These are phyloP conservation scores for Lycodopsis pacificus DNA, from an alignment of 2,797 vertebrate species.

Conservation along the genomic window DNA sequence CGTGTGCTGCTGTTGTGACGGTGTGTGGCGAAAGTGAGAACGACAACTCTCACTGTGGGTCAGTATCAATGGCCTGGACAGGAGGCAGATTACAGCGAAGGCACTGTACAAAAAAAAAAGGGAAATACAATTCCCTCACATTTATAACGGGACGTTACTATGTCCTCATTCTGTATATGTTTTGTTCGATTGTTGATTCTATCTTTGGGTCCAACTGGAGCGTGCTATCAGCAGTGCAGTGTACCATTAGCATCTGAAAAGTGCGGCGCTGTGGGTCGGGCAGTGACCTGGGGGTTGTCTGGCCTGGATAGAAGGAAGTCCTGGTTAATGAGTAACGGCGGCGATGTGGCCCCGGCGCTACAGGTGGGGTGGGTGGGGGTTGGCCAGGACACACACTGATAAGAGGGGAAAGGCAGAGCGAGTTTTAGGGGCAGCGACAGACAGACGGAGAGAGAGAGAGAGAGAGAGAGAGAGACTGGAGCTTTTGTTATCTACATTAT, in stretches of 20 bases:
- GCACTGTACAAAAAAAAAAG: not conserved
- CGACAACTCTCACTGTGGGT: not conserved
- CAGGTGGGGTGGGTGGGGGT: slow-evolving; percentile 79
- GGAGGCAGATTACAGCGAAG: not conserved
- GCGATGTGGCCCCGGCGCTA: slow-evolving; percentile 79
- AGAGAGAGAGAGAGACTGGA: not conserved
- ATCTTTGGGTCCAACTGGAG: not conserved
- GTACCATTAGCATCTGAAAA: slow-evolving; percentile 34
- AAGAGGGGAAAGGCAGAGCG: slow-evolving; percentile 58
- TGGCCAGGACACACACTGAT: slow-evolving; percentile 69
- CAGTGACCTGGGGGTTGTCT: slow-evolving; percentile 80
- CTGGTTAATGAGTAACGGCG: slow-evolving; percentile 85
- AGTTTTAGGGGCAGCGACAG: slow-evolving; percentile 33
- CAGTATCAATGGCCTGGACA: not conserved
- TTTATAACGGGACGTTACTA: not conserved
- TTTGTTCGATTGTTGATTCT: not conserved
- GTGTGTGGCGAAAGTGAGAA: slow-evolving; percentile 29
- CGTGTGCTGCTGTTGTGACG: slow-evolving; percentile 25
- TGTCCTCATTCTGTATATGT: not conserved
- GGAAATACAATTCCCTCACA: too few relatives aligned
- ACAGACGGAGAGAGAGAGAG: not conserved
- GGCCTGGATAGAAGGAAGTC: slow-evolving; percentile 85
- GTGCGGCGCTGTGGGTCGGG: slow-evolving; percentile 54
- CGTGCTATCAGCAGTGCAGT: not conserved
- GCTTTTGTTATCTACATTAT: not conserved